Evolutionary conservation across 1,140 invertebrate species (phyloP).

Genomic region (Euwallacea fornicatus): DNA sequence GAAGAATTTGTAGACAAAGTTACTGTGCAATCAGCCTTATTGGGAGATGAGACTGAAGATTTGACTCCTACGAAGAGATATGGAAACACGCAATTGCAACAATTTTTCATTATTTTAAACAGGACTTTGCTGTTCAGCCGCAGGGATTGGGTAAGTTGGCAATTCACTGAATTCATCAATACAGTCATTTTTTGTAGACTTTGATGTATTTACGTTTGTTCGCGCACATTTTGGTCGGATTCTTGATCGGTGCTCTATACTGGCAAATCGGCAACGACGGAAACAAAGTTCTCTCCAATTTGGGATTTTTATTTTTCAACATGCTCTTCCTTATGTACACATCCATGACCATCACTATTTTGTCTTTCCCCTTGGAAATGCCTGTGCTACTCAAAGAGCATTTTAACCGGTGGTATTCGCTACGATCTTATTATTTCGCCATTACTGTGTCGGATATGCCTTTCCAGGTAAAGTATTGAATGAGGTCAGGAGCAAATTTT

Average conservation of each 20-base stretch:
- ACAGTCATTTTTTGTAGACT: slow-evolving; percentile 66
- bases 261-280: slow-evolving; percentile 93
- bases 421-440: slow-evolving; percentile 93
- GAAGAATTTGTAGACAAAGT: slow-evolving; percentile 59
- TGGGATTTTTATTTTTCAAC: slow-evolving; percentile 96
- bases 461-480: slow-evolving; percentile 68
- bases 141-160: slow-evolving; percentile 73
- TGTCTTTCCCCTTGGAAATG: slow-evolving; percentile 96
- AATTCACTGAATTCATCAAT: too few species aligned
- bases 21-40: slow-evolving; percentile 66
- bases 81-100: slow-evolving; percentile 72
- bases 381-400: slow-evolving; percentile 93
- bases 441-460: slow-evolving; percentile 95
- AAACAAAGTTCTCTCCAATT: slow-evolving; percentile 92
- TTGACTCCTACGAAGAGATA: slow-evolving; percentile 67
- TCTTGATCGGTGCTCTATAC: slow-evolving; percentile 90
- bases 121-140: slow-evolving; percentile 78
- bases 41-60: slow-evolving; percentile 63
- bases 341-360: slow-evolving; percentile 95
- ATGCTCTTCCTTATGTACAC: slow-evolving; percentile 98
- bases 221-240: slow-evolving; percentile 88
- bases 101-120: slow-evolving; percentile 81
- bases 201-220: slow-evolving; percentile 91
- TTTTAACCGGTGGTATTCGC: slow-evolving; percentile 96
- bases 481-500: not conserved